Base-by-base conservation (phyloP, 2,888 invertebrate genomes). In the Eupithecia inturbata region DNA sequence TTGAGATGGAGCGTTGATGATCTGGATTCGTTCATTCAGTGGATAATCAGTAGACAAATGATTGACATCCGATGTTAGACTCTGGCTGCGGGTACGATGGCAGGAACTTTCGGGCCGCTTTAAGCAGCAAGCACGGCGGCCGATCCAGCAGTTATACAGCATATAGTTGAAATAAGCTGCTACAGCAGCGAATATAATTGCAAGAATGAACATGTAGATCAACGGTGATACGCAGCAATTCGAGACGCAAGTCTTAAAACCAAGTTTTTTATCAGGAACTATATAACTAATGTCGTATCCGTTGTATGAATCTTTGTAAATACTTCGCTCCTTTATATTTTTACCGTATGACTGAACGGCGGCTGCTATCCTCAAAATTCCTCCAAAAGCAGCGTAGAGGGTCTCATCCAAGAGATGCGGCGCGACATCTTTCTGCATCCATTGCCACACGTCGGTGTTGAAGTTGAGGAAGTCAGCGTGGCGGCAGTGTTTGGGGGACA, bases 361-460 rank as follows among this genome's bases (percentile, higher is more conserved):
- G 41, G 75, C 75, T 16, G 69, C 75, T 26, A 75, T 69, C 22
- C 69, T 63, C 7, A 75, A 53, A 12, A 75, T 60, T 28, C 72
- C 72, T n/a, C 71, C 71, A 41, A 67, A 69, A n/a, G 71, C 75
- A 7, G 41, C 22, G 68, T 72, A 75, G 26, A 66, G 66, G 10
- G 36, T 31, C 57, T 75, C 75, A 26, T 75, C 67, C 0, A 26
- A 41, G 22, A 75, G 68, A 39, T 72, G 75, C 3, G 68, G 69
- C 45, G 75, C 69, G 26, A 75, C 71, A 1, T 75, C 69, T 12
- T 39, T 53, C 16, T 53, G 31, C 62, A 75, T 53, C 71, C 71
- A 75, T 33, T 69, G 68, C 68, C 71, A 75, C 19, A 75, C 31
- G 45, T 68, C 69, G 41, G 41, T 69, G 60, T 75, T 75, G 26